Conservation (phyloP, 2,888 invertebrate genomes). For the Stictocephala bisonia region DNA sequence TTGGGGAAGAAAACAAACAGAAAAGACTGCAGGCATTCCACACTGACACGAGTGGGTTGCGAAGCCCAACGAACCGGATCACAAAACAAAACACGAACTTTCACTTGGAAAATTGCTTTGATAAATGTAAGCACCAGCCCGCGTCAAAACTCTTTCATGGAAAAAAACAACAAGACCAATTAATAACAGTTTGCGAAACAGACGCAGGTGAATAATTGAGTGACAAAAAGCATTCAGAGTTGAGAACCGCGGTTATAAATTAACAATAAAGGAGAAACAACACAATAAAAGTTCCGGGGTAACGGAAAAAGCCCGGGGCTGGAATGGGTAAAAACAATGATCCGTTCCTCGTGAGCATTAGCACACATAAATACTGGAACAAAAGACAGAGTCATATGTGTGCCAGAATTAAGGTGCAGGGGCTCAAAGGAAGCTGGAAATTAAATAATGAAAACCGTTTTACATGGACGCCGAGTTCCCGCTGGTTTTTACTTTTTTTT, state of each 20-base stretch:
- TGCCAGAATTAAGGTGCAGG: constrained; percentile 1
- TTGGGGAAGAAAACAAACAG: no score
- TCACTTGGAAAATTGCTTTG: no score
- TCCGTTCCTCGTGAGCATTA: constrained; percentile 21
- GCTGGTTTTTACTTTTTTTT: constrained; percentile 2
- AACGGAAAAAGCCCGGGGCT: neutral
- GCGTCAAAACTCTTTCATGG: no score
- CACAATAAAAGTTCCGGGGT: constrained; percentile 16
- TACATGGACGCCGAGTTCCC: constrained; percentile 14
- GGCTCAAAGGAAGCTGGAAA: constrained; percentile 32
- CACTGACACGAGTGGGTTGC: no score
- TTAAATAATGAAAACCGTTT: constrained; percentile 37
- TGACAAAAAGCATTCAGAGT: neutral
- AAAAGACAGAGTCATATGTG: constrained; percentile 35
- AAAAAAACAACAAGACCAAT: constrained; percentile 17
- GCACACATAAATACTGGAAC: constrained; percentile 33
- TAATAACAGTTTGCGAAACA: constrained; percentile 37
- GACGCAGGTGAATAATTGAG: constrained; percentile 35
- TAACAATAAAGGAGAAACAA: constrained; percentile 41
- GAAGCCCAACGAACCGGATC: no score
- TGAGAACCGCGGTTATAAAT: constrained; percentile 28
- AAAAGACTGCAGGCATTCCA: no score
- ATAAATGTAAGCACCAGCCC: no score
- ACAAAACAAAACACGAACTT: no score
- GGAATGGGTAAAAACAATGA: constrained; percentile 30